Base-by-base conservation (phyloP, 2,113 vertebrate genomes). In the Tenrec ecaudatus region DNA sequence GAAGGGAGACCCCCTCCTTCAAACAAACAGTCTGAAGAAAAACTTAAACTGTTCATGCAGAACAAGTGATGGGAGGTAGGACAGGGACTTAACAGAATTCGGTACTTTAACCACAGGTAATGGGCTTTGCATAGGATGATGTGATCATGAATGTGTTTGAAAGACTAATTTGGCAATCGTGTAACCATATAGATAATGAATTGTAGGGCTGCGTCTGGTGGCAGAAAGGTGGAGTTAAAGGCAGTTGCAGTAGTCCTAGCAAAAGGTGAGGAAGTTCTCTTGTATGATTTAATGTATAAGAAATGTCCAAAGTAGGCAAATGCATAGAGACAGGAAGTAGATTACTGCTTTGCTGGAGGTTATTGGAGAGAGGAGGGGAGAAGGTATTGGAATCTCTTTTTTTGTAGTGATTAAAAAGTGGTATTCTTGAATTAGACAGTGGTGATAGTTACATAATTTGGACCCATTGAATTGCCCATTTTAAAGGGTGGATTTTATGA, bases 161-260 rank as follows among this genome's bases (percentile, higher is more conserved):
- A 79, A 80, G 57, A 8, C 75, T 75, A 40, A 23, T 20, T 33
- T 90, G 33, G 53, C 60, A 75, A 5, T 58, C 38, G 38, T 78
- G 60, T 82, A 53, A 78, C 62, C n/a, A 43, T 15, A 36, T 47
- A 68, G 79, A 77, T 29, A 43, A 20, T 94, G 16, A 83, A 80
- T 83, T 90, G 33, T n/a, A 68, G 81, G 77, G 27, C 40, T 36
- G n/a, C 25, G 60, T 79, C 31, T 75, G 40, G 77, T 92, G 31
- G 31, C 53, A 83, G 15, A 23, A 86, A 38, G 85, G 64, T 58
- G 57, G 71, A 47, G 58, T 94, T 88, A 79, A 89, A 90, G 62
- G 23, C 29, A 75, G 31, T 33, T 86, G n/a, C 15, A 68, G 19
- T 85, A n/a, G 29, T 89, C 43, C 38, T 58, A 9, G 23, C 40